Evolutionary conservation across 23 tunicate species (phyloP).

Genomic region (Styela clava): DNA sequence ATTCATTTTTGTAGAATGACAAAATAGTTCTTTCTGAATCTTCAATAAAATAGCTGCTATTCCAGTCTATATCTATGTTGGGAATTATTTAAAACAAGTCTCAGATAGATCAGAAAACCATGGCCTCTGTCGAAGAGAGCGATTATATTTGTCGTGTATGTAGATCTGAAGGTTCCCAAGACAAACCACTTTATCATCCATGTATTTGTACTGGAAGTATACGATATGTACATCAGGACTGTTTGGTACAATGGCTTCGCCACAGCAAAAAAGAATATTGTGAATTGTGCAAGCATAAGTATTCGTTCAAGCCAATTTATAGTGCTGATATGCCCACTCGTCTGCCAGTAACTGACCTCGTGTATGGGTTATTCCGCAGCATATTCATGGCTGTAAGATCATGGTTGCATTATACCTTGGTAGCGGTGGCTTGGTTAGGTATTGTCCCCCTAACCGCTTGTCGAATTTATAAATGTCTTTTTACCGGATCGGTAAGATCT

Average conservation of each 20-base stretch:
- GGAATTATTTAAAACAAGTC: no score
- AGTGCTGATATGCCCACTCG: conserved; percentile 80
- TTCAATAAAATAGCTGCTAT: no score
- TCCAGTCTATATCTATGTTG: no score
- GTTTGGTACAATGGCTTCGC: conserved; percentile 48
- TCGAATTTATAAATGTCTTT: conserved; percentile 63
- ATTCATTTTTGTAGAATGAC: no score
- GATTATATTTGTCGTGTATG: conserved; percentile 72
- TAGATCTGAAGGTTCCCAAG: conserved; percentile 51
- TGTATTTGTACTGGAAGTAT: conserved; percentile 94
- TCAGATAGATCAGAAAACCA: no score
- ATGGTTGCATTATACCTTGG: conserved; percentile 90
- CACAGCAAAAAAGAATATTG: conserved; percentile 85
- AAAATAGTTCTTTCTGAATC: no score
- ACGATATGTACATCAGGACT: conserved; percentile 79
- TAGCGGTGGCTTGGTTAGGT: conserved; percentile 90
- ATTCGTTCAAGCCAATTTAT: conserved; percentile 85
- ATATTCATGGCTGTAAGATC: conserved; percentile 67
- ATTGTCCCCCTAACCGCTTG: conserved; percentile 80
- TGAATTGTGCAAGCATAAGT: conserved; percentile 86
- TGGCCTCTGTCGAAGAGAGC: neutral
- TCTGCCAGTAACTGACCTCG: conserved; percentile 57
- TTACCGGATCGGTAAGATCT: conserved; percentile 50
- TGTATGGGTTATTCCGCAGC: conserved; percentile 51
- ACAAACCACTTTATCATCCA: conserved; percentile 75